phyloP scores from a whole-genome alignment of 2,888 invertebrate species.

The Drosophila borborema region DNA sequence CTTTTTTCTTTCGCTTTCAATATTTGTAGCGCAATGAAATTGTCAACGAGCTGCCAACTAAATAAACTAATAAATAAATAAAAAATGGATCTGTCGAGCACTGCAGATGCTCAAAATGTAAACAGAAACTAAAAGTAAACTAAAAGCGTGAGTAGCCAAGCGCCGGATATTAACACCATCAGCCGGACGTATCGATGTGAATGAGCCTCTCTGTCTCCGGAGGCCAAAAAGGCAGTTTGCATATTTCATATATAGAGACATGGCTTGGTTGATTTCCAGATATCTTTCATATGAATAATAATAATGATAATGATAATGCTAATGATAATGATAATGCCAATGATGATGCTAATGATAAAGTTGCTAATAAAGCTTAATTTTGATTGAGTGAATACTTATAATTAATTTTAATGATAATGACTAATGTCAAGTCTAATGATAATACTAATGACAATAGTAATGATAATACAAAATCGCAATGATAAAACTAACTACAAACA shows the following conservation, averaged over 20 bases:
- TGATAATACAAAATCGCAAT: neutral
- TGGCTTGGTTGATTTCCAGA: no score
- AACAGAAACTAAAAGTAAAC: conserved; percentile 10
- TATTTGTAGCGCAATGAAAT: conserved; percentile 67
- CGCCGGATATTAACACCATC: conserved; percentile 28
- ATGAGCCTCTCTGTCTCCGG: conserved; percentile 2
- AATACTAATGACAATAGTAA: neutral
- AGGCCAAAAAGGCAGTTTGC: neutral
- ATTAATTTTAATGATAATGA: neutral
- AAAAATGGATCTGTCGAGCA: conserved; percentile 37
- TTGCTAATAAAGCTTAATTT: no score
- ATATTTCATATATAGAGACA: neutral
- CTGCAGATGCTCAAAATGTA: conserved; percentile 28
- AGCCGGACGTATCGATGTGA: neutral
- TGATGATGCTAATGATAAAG: neutral
- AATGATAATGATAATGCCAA: neutral
- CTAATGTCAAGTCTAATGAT: neutral
- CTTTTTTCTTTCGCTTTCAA: conserved; percentile 12
- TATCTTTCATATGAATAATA: no score
- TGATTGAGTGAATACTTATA: no score
- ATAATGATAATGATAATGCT: neutral
- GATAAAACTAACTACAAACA: no score
- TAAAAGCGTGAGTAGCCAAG: conserved; percentile 23
- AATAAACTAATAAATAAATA: conserved; percentile 56
- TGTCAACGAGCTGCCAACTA: conserved; percentile 67